Evolutionary conservation across 2,797 vertebrate species (phyloP), one percentile per base, ranked within the genome.

Genomic region (Sebastolobus altivelis): DNA sequence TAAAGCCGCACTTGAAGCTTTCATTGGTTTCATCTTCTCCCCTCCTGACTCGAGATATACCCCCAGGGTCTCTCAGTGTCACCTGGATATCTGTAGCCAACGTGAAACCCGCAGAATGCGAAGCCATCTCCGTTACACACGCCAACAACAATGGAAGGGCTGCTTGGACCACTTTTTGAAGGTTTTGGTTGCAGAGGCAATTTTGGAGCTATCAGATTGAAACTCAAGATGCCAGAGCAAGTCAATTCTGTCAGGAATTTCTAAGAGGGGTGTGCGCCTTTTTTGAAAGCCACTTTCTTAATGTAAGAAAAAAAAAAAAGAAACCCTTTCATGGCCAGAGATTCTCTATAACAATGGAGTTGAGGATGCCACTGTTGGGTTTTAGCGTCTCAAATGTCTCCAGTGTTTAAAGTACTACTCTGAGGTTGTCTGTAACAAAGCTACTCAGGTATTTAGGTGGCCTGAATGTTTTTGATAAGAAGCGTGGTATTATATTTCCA

Each of bases 151-250:
- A 90, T 90, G 83, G 90, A 72, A 77, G 77, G 61, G 72, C 79
- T 33, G 77, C 86, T 55, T 46, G 86, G 84, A 75, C 75, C 65
- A 66, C 83, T 75, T 90, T 81, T 87, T 62, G 84, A 87, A 91
- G 93, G 88, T 86, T 92, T 88, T 90, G 83, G 89, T 93, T 93
- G 91, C 90, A 88, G 87, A 80, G 83, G 87, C 93, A 93, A 91
- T 94, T 93, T 93, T 77, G 79, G 75, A 87, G 86, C 91, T 94
- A 95, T 95, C 95, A 94, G 94, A 95, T 95, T 91, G 94, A 95
- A 96, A 95, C 80, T 82, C 82, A 83, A 95, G 93, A 94, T 84
- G 90, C 82, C 87, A 83, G 83, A 84, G 72, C 76, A 78, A 88
- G 87, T 93, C 90, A 80, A 75, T 93, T 93, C 91, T 90, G 92